Evolutionary conservation across 2,113 vertebrate species (phyloP).

Genomic region (Rattus norvegicus): DNA sequence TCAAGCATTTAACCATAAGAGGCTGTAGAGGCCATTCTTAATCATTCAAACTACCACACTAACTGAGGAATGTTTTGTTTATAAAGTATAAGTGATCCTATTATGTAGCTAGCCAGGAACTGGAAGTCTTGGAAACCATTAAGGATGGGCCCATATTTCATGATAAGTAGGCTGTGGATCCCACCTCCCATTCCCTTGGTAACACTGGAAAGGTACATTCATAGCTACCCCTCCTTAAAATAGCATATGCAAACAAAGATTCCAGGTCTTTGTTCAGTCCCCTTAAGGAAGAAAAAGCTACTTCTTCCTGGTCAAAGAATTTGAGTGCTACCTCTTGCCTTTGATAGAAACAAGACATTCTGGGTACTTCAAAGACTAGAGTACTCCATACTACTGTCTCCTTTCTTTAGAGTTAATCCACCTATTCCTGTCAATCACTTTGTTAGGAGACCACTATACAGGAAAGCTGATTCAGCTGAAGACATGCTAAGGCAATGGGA

Average conservation of each 20-base stretch:
- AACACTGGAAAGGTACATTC: background rate
- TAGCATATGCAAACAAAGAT: background rate
- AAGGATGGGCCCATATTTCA: background rate
- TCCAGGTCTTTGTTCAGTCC: background rate
- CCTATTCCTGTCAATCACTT: background rate
- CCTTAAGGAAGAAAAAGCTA: background rate
- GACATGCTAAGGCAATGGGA: background rate
- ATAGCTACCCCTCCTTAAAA: background rate
- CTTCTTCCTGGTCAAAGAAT: background rate
- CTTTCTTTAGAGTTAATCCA: background rate
- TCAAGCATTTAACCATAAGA: background rate
- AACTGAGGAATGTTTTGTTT: background rate
- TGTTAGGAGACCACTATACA: background rate
- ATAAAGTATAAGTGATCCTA: background rate
- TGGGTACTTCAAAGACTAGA: background rate
- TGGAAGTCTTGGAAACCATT: background rate
- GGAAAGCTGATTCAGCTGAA: background rate
- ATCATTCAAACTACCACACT: background rate
- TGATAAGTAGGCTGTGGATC: background rate
- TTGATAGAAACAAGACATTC: background rate
- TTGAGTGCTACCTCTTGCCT: background rate
- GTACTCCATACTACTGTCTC: background rate
- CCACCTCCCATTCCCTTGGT: background rate
- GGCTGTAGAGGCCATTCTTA: background rate
- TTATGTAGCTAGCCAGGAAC: background rate